phyloP scores from a whole-genome alignment of 2,113 vertebrate species.

The Spilogale gracilis region DNA sequence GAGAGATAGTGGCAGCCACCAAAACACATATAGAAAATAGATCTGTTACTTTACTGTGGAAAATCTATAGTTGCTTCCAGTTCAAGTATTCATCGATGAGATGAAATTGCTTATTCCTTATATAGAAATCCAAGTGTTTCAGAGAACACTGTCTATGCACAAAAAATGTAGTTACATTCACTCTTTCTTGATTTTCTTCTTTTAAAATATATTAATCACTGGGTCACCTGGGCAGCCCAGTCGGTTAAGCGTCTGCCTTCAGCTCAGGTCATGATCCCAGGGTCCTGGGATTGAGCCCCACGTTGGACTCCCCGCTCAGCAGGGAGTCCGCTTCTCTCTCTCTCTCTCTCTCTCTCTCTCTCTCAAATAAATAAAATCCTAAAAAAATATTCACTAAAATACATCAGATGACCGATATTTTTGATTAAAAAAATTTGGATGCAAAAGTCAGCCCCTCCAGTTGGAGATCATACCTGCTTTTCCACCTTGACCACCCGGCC shows the following conservation, averaged over 20 bases:
- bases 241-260: neutral
- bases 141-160: neutral
- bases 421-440: neutral
- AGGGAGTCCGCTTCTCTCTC: neutral
- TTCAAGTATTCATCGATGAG: neutral
- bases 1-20: slow-evolving; percentile 32
- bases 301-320: no score
- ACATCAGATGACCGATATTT: neutral
- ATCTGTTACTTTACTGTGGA: neutral
- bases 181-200: slow-evolving; percentile 37
- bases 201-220: neutral
- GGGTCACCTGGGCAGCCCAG: neutral
- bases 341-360: no score
- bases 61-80: slow-evolving; percentile 27
- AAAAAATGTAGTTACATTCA: slow-evolving; percentile 16
- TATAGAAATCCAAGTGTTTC: neutral
- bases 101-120: slow-evolving; percentile 23
- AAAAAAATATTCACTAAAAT: slow-evolving; percentile 46
- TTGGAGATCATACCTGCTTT: slow-evolving; percentile 91
- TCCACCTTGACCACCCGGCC: slow-evolving; percentile 98
- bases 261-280: neutral
- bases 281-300: no score
- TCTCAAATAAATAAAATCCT: neutral
- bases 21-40: slow-evolving; percentile 13
- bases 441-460: neutral